A percentile compares a stretch with the other conserved stretches of the same genome.
Evolutionary conservation across 2,888 invertebrate genomes (phyloP).

Genomic region (Drosophila sordidula): DNA sequence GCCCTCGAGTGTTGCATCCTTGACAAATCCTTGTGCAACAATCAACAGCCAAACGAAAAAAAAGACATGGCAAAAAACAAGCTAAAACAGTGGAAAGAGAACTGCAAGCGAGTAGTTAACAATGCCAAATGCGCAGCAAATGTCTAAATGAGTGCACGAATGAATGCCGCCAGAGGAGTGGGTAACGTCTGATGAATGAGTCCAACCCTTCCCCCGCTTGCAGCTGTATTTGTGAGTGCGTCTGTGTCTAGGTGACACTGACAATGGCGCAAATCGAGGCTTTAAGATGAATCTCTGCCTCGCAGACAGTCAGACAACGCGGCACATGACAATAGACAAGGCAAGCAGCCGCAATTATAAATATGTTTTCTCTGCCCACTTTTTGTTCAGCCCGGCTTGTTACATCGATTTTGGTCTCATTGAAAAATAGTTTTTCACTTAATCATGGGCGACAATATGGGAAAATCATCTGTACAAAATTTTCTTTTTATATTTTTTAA

Average conservation of each 20-base stretch:
- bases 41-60: constrained; percentile 53
- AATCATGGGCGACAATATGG: too few species aligned
- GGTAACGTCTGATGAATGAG: constrained; percentile 36
- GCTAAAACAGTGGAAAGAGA: constrained; percentile 24
- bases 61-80: constrained; percentile 10
- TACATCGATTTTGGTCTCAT: too few species aligned
- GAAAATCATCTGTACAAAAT: too few species aligned
- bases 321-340: constrained; percentile 37
- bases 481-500: too few species aligned
- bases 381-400: not conserved
- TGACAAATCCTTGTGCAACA: constrained; percentile 75
- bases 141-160: constrained; percentile 66
- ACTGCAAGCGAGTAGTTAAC: constrained; percentile 47
- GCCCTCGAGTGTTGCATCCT: constrained; percentile 75
- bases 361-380: not conserved
- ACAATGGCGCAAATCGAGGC: constrained; percentile 50
- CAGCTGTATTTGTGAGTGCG: not conserved
- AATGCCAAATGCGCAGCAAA: constrained; percentile 72
- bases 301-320: constrained; percentile 4
- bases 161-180: constrained; percentile 24
- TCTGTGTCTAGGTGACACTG: constrained; percentile 32
- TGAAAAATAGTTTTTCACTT: too few species aligned
- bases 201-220: constrained; percentile 13
- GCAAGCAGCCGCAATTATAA: constrained; percentile 48
- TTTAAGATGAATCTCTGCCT: constrained; percentile 14